Conservation (phyloP, 2,797 vertebrate species). For the Mionectes olivaceus region DNA sequence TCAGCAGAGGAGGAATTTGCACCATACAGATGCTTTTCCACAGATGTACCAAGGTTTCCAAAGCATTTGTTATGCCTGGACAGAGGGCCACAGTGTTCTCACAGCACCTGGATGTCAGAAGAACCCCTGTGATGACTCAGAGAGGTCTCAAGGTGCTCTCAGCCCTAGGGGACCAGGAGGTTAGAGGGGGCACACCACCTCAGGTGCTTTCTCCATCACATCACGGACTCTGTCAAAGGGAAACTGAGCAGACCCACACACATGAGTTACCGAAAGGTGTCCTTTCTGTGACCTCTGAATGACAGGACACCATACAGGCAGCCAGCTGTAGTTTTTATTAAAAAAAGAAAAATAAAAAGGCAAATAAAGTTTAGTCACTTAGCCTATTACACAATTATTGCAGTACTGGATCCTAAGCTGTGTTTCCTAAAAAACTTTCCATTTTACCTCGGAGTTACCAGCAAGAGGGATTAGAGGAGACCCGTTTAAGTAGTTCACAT, state of each 20-base stretch:
- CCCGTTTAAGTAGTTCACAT: neutral
- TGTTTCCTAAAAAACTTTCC: neutral
- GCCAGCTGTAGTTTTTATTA: neutral
- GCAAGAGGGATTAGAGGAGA: neutral
- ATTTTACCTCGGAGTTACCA: neutral
- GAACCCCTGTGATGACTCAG: neutral
- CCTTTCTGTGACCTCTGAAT: neutral
- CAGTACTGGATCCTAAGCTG: neutral
- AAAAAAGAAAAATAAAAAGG: too few relatives aligned
- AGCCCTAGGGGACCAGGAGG: fast-evolving
- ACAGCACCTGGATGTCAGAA: neutral
- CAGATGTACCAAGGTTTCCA: neutral
- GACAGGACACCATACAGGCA: neutral
- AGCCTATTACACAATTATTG: neutral
- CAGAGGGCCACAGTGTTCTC: neutral
- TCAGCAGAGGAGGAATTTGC: neutral
- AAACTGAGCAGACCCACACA: neutral
- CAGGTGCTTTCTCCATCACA: neutral
- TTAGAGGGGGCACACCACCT: neutral
- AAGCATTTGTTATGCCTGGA: neutral
- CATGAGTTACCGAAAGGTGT: neutral
- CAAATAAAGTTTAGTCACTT: neutral
- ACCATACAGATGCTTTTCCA: neutral
- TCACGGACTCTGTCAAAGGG: neutral
- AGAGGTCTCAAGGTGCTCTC: neutral